Base-by-base conservation (phyloP, 2,113 vertebrate species). In the Heterocephalus glaber region DNA sequence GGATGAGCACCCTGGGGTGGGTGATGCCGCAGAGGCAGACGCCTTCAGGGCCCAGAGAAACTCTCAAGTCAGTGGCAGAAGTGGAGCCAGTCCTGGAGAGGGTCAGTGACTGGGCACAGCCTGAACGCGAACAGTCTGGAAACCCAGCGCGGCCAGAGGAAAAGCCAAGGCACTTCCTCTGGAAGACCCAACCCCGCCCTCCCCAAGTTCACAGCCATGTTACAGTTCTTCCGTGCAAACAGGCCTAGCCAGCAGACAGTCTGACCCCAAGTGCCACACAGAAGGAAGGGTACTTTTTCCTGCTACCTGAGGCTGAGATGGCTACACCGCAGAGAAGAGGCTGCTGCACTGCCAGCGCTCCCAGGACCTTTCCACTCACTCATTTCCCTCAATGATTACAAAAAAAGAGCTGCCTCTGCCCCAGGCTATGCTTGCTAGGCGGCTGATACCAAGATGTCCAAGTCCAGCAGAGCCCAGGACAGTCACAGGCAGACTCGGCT, bases 381-480 rank as follows among this genome's bases (percentile, higher is more conserved):
- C 58, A 1, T 16, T 63, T 63, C 28, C 38, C 65, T 88, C 86
- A 26, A 76, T 47, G 12, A 44, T 14, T 26, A 76, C 72, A 33
- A 66, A 10, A 35, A 35, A 66, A 11, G 16, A 17, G n/a, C 14
- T 14, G 47, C 47, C 20, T 41, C 60, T 16, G 83, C 49, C 41
- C 33, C 24, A 1, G 13, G 13, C 90, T 54, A 11, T 28, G 22
- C 24, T 26, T 28, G 28, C 19, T 26, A 4, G 30, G 22, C 6
- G 4, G 2, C 74, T 6, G 9, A 16, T 10, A 28, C 0, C 1
- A 17, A 0, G 54, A 28, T 9, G 2, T 5, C 5, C 35, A 13
- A 44, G 47, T 13, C 26, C 47, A 88, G 4, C 4, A 11, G 65
- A 54, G 19, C 1, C 41, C 13, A 20, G 11, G 16, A 13, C 20